Base-by-base conservation (phyloP, 1,140 invertebrate genomes). In the Drosophila kepulauana region DNA sequence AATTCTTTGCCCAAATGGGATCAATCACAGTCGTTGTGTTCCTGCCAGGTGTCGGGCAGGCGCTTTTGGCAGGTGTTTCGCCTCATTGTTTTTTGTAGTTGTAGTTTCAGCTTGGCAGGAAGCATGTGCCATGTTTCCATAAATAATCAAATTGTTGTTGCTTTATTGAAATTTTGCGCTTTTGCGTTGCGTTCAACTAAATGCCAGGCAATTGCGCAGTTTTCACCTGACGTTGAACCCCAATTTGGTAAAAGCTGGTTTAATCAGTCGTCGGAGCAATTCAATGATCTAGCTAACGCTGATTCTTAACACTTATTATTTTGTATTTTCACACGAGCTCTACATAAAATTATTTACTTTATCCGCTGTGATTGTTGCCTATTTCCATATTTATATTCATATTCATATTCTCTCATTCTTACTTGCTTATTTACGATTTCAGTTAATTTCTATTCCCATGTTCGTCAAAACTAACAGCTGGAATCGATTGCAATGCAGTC, bases 1-100 rank as follows among this genome's bases (percentile, higher is more conserved):
- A 84, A 89, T 88, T 89, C 81, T 84, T 87, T 89, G 81, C 84
- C 85, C 77, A 88, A 88, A 75, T 79, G 74, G 77, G 74, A 41
- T 35, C 46, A 54, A 75, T 72, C 62, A 57, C 49, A 65, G 51
- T 15, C 66, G 38, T 13, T 63, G 38, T 30, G 58, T 57, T 62
- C 68, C 67, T 54, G 79, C 28, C 80, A 84, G 80, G 72, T 80
- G 85, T 78, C 65, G 63, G 62, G 59, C 65, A 59, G 62, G 63
- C 69, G 33, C 33, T 63, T 38, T 38, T 71, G 69, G 84, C 84
- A 89, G 85, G 84, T 88, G 84, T 89, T 89, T 80, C 51, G 58
- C 61, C 69, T 72, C 71, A 78, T 81, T 86, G 70, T 81, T 8
- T 13, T 10, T n/a, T 49, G 16, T 16, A 8, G 41, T 2, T 4